Evolutionary conservation across 1,140 invertebrate genomes (phyloP), one percentile per base, ranked within the genome.

Genomic region (Nasonia vitripennis): DNA sequence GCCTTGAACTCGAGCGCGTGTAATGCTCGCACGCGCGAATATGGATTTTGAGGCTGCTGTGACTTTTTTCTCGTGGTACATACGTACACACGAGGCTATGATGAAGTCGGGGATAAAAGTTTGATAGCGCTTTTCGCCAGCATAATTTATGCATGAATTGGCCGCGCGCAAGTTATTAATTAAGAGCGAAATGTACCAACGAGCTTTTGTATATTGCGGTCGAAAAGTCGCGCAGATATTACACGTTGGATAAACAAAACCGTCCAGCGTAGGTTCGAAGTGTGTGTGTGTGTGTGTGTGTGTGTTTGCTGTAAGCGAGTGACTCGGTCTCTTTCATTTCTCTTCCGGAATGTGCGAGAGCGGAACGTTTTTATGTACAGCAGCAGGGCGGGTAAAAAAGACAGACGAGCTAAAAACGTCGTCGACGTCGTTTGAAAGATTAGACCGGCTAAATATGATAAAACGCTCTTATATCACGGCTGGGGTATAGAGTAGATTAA

Each of bases 1-100:
- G 37, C 81, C 55, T 77, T 82, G 81, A 82, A 82, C 81, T 82
- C 67, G 2, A 20, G 48, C n/a, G 34, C 4, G 17, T 20, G 10
- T 2, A 23, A 9, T 31, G 34, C 34, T 37, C 34, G 34, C 5
- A 31, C n/a, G 34, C 14, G 5, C 27, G 4, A 81, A 34, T 11
- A 27, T 45, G 10, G 41, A 45, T 45, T 45, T 10, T 7, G 41
- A 45, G 41, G 41, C 37, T 41, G 7, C 9, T 10, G 9, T 0
- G 41, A 45, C 41, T 45, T 45, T 45, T 45, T 45, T 45, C 0
- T 45, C 20, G 55, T 20, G 17, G 17, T 62, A 17, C 27, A 27
- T 27, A 27, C 1, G 1, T 51, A 14, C 48, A 12, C 2, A 14
- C 48, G 10, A 51, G 9, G 14, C 48, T 14, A 0, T 3, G 12